Base-by-base conservation (phyloP, 2,888 invertebrate genomes). In the Meta bourneti region DNA sequence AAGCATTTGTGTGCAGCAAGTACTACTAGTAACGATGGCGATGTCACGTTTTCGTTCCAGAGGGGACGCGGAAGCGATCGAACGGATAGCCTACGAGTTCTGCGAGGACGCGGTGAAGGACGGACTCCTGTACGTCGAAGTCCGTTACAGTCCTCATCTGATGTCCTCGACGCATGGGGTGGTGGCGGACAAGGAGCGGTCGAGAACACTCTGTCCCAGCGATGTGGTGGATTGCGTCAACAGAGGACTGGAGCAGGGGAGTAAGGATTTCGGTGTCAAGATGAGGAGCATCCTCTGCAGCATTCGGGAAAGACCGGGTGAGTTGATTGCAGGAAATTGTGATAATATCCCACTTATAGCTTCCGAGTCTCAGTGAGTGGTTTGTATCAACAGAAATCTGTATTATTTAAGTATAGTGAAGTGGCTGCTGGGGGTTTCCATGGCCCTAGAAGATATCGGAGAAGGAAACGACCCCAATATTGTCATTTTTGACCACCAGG, bases 1-100 rank as follows among this genome's bases (percentile, higher is more conserved):
- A n/a, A n/a, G n/a, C n/a, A n/a, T n/a, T n/a, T n/a, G n/a, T n/a
- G n/a, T 34, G 34, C 34, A 34, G 4, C 34, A 34, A 2, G 4
- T 4, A 34, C 1, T 34, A 34, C 34, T 1, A 34, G 34, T 2
- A 34, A 34, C 34, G 4, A 34, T 34, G 34, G 4, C 34, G 34
- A 34, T 34, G 34, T 34, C 34, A 34, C 34, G 34, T 34, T 34
- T 34, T n/a, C 19, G 9, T 19, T 20, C 5, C 19, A 95, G 95
- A 20, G 96, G 96, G 34, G 96, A 96, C 93, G 91, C 94, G 77
- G 94, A 94, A n/a, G 96, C 96, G 0, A 94, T 96, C 7, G 95
- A 95, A 93, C 94, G 96, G 19, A 94, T 96, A 13, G 95, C 96
- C 0, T 95, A 95, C 92, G 96, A 96, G 94, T 95, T 96, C 91